Evolutionary conservation across 35 echinoderm and acorn worm species (phyloP), one percentile per base, ranked within the genome.

Genomic region (Apostichopus parvimensis): DNA sequence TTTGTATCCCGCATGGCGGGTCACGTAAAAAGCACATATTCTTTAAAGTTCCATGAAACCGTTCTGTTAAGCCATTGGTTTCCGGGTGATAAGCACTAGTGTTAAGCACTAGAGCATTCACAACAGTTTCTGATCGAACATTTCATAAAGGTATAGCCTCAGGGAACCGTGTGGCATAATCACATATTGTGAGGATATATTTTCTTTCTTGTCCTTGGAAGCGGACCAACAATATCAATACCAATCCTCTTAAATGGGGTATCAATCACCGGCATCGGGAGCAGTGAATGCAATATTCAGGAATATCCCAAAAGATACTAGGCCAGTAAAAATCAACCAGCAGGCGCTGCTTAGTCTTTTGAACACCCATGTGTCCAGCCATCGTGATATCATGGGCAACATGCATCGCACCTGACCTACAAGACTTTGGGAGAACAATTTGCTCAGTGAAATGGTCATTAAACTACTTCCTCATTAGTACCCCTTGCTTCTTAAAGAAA

Each of bases 331-430:
- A 92, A 55, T 92, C 8, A 13, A n/a, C 52, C 53, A 93, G n/a
- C 2, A 93, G 4, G 3, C 83, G 20, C 22, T 87, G 57, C 54
- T 86, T 93, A 59, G 92, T 93, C 56, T 93, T 76, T 93, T 76
- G 20, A 17, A 93, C 73, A 14, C 72, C 68, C 83, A 93, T 87
- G 24, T 87, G 92, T 20, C 92, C 92, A 53, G 92, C 92, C 79
- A 79, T 25, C 1, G 87, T 13, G 56, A 57, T 90, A 28, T 96
- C 95, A 86, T 93, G 95, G 7, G 92, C 95, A 8, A 94, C 10
- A 8, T 60, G 53, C 82, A 92, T 18, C n/a, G 64, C 59, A 2
- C 54, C 58, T 5, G 34, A 56, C 65, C 90, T 76, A 53, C 57
- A 78, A 18, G 55, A 1, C 5, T 54, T 86, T 8, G 93, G 90